A percentile compares a stretch with the other conserved stretches of the same genome.
Conservation (phyloP, 2,113 vertebrate genomes). For the Phalacrocorax pelagicus region DNA sequence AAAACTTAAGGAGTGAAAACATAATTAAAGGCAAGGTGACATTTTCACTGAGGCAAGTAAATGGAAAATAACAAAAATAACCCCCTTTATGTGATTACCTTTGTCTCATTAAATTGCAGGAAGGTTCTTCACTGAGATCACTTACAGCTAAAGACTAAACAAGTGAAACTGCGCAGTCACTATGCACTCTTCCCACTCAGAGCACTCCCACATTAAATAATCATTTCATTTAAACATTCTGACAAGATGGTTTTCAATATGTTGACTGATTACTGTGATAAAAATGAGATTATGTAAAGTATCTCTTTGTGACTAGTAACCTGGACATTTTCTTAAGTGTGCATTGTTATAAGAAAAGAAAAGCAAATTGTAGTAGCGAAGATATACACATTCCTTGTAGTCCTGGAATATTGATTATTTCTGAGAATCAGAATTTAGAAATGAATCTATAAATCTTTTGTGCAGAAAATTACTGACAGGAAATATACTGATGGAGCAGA, state of each 20-base stretch:
- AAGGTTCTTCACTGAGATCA: neutral
- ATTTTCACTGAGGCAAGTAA: neutral
- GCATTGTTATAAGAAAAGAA: neutral
- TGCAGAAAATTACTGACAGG: neutral
- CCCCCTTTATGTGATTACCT: neutral
- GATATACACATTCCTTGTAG: neutral
- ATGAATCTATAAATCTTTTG: neutral
- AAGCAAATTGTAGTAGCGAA: neutral
- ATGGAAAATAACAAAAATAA: neutral
- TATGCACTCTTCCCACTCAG: neutral
- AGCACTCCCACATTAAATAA: neutral
- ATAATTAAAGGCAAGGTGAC: neutral
- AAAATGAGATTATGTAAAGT: neutral
- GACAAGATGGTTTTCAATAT: neutral
- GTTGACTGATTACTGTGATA: neutral
- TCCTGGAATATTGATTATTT: neutral
- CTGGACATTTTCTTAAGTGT: neutral
- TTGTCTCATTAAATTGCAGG: neutral
- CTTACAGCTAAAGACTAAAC: neutral
- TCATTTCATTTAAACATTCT: neutral
- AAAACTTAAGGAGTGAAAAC: neutral
- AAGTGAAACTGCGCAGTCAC: neutral
- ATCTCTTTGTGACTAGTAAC: neutral
- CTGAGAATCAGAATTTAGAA: neutral
- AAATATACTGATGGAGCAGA: neutral